phyloP scores from a whole-genome alignment of 2,888 invertebrate genomes.

The Dynastes hyllus region DNA sequence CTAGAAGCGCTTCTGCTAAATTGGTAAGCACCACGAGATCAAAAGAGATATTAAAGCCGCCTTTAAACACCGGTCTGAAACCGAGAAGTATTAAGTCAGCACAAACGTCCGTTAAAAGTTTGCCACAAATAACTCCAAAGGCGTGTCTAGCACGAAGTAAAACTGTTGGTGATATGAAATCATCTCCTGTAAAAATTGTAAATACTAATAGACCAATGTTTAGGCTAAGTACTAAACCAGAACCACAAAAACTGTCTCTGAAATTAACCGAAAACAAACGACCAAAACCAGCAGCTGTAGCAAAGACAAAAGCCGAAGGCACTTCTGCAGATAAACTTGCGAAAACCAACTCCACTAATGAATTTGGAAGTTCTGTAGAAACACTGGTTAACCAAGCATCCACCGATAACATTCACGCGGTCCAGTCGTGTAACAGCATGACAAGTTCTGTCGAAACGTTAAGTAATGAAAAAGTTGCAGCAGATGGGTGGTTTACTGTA shows the following conservation, averaged over 20 bases:
- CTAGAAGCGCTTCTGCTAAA: constrained; percentile 67
- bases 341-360: constrained; percentile 37
- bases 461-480: constrained; percentile 72
- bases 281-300: constrained; percentile 39
- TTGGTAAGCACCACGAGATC: constrained; percentile 61
- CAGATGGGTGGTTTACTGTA: constrained; percentile 93
- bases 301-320: constrained; percentile 35
- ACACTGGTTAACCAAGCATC: constrained; percentile 67
- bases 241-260: constrained; percentile 48
- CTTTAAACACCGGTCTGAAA: constrained; percentile 53
- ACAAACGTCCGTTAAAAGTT: constrained; percentile 52
- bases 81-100: constrained; percentile 53
- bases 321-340: constrained; percentile 12
- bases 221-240: constrained; percentile 48
- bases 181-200: constrained; percentile 17
- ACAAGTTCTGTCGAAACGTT: constrained; percentile 77
- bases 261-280: constrained; percentile 58
- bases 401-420: constrained; percentile 62
- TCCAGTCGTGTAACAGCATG: constrained; percentile 66
- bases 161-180: constrained; percentile 69
- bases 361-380: constrained; percentile 66
- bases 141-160: constrained; percentile 65
- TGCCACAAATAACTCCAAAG: constrained; percentile 50
- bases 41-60: constrained; percentile 60
- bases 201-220: constrained; percentile 51